Evolutionary conservation across 2,113 vertebrate genomes (phyloP).

Genomic region (human): DNA sequence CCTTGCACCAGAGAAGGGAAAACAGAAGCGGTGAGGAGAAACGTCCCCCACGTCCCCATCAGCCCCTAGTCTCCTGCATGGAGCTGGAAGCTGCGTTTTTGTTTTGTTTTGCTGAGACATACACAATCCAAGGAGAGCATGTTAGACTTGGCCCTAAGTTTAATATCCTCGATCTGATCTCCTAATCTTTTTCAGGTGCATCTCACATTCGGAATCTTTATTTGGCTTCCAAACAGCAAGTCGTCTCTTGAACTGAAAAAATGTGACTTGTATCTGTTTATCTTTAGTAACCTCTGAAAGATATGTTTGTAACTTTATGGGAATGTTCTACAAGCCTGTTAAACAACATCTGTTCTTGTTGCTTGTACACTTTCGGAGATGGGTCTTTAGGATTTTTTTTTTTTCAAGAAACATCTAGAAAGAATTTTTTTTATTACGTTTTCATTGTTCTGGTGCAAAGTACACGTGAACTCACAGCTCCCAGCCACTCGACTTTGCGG

Average conservation of each 20-base stretch:
- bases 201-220: conserved; percentile 79
- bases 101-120: conserved; percentile 49
- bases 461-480: background rate
- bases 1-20: background rate
- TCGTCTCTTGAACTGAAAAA: conserved; percentile 73
- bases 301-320: conserved; percentile 70
- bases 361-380: background rate
- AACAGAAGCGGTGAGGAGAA: background rate
- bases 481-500: accelerated
- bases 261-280: conserved; percentile 73
- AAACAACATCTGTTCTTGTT: conserved; percentile 67
- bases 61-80: background rate
- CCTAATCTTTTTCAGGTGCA: conserved; percentile 78
- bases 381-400: conserved; percentile 3
- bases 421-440: background rate
- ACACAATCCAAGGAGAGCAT: conserved; percentile 69
- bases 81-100: background rate
- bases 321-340: conserved; percentile 58
- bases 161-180: conserved; percentile 69
- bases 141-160: conserved; percentile 55
- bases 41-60: background rate
- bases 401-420: background rate
- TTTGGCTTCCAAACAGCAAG: conserved; percentile 71
- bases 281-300: conserved; percentile 80
- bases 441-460: background rate